Percentiles rank a stretch among this genome's conserved stretches.
Evolutionary conservation across 2,113 vertebrate species (phyloP).

Genomic region (Tetrao urogallus): DNA sequence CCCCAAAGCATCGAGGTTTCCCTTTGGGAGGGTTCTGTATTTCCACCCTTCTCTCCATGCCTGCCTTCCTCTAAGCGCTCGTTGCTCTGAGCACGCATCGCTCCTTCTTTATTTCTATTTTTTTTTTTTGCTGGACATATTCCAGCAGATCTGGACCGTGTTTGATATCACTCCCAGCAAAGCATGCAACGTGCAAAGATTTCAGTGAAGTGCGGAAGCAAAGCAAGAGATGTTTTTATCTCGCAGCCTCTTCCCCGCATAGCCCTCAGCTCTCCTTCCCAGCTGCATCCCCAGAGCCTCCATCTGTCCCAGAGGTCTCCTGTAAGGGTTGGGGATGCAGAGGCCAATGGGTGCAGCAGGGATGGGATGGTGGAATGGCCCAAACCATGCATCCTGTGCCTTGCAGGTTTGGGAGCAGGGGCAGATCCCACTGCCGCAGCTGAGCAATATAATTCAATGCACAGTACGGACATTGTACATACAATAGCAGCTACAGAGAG

Average conservation of each 20-base stretch:
- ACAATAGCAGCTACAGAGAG: neutral
- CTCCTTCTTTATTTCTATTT: neutral
- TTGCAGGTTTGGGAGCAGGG: neutral
- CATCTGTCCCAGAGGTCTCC: neutral
- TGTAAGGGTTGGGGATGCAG: neutral
- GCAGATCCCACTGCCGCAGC: neutral
- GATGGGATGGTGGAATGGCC: neutral
- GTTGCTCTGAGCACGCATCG: neutral
- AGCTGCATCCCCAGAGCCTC: rapidly evolving
- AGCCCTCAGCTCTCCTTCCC: rapidly evolving
- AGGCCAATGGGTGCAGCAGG: neutral
- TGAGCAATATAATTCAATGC: neutral
- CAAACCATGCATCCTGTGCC: neutral
- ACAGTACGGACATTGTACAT: neutral
- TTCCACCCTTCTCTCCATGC: neutral
- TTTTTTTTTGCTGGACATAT: neutral
- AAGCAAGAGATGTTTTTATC: constrained; percentile 12
- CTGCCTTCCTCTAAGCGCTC: neutral
- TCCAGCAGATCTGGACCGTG: neutral
- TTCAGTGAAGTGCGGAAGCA: constrained; percentile 17
- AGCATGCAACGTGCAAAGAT: neutral
- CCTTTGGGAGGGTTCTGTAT: constrained; percentile 2
- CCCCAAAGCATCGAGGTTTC: neutral
- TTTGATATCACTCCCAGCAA: constrained; percentile 6
- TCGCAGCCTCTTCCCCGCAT: neutral